A percentile compares a stretch with the other conserved stretches of the same genome.
Conservation (phyloP, 2,797 vertebrate genomes). For the Phaenicophaeus curvirostris region DNA sequence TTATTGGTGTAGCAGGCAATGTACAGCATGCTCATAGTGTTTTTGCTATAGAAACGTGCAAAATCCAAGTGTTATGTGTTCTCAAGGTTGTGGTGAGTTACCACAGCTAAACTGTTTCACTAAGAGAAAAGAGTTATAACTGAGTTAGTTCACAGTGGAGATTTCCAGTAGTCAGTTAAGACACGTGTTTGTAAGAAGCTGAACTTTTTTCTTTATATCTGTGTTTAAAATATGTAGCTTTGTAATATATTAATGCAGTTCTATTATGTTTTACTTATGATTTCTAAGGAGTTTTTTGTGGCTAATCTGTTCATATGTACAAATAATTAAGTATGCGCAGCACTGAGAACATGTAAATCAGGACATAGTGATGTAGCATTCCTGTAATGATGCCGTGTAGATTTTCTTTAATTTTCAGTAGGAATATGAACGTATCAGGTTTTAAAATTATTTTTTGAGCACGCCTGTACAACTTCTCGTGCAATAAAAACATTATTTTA, state of each 20-base stretch:
- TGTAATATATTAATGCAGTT: not conserved
- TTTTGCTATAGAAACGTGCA: not conserved
- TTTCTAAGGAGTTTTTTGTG: not conserved
- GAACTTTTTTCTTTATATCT: not conserved
- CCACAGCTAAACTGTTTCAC: not conserved
- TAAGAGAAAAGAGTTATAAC: not conserved
- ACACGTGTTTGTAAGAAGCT: not conserved
- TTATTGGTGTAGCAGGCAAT: not conserved
- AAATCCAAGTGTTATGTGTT: not conserved
- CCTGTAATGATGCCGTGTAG: not conserved
- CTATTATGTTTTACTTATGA: not conserved
- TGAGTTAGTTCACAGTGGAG: not conserved
- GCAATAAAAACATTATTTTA: not conserved
- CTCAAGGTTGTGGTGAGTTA: not conserved
- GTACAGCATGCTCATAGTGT: rapidly evolving
- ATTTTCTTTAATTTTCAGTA: not conserved
- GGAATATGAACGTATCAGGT: not conserved
- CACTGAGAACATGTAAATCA: not conserved
- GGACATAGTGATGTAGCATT: not conserved
- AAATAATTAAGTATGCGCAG: not conserved
- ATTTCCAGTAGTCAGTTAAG: not conserved
- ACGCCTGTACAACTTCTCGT: not conserved
- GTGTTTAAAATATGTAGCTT: not conserved
- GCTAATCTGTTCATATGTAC: not conserved
- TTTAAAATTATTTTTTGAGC: not conserved